A percentile compares a stretch with the other conserved stretches of the same genome.
These are phyloP conservation scores for Acrossocheilus fasciatus DNA, from an alignment of 2,797 vertebrate genomes.

Conservation along the genomic window DNA sequence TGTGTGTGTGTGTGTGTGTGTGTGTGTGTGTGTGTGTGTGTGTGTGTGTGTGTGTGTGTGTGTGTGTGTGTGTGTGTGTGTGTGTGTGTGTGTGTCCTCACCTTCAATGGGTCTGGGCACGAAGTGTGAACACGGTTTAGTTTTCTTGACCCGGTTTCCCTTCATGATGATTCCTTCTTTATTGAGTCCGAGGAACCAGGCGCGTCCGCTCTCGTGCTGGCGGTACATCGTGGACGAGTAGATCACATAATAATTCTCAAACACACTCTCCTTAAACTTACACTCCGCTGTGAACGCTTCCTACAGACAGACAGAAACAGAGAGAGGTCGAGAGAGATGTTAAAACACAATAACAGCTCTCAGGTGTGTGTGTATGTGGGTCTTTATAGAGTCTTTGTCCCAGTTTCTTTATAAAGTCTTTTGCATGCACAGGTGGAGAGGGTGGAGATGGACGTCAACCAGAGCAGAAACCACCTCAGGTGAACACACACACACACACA, in stretches of 20 bases:
- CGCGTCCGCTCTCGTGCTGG: conserved; percentile 94
- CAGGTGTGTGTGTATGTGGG: neutral
- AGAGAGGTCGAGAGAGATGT: conserved; percentile 46
- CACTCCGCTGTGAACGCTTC: conserved; percentile 95
- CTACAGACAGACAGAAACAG: conserved; percentile 60
- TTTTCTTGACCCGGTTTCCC: conserved; percentile 98
- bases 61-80: neutral
- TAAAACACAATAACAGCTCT: conserved; percentile 7
- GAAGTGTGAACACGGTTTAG: conserved; percentile 97
- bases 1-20: too few relatives aligned
- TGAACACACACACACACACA: conserved; percentile 14
- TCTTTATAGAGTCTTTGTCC: conserved; percentile 10
- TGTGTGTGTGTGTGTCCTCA: conserved; percentile 63
- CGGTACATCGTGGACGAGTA: conserved; percentile 97
- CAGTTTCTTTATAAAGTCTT: conserved; percentile 31
- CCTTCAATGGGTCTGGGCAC: conserved; percentile 98
- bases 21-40: too few relatives aligned
- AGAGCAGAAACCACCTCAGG: conserved; percentile 55
- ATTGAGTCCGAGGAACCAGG: conserved; percentile 98
- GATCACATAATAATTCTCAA: conserved; percentile 99
- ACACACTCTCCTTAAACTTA: conserved; percentile 98
- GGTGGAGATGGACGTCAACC: conserved; percentile 51
- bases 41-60: neutral
- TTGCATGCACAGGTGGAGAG: conserved; percentile 48
- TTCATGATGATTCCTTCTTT: conserved; percentile 98